phyloP scores from a whole-genome alignment of 2,797 vertebrate species.

The Chaunax sp. region DNA sequence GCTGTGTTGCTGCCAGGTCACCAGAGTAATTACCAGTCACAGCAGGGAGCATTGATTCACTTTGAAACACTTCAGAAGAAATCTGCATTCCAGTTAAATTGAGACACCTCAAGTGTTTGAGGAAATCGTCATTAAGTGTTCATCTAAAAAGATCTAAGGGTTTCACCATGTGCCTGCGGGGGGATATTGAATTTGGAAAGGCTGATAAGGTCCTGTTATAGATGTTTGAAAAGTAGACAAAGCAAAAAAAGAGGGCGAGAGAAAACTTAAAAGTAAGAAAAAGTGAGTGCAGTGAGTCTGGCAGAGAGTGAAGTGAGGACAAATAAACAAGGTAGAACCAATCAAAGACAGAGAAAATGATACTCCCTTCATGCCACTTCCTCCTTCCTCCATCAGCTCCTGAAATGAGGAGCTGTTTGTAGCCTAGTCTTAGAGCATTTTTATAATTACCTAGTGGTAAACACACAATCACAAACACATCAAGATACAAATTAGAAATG shows the following conservation, averaged over 20 bases:
- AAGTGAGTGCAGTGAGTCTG: constrained; percentile 10
- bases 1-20: constrained; percentile 47
- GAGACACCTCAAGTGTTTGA: constrained; percentile 51
- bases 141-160: constrained; percentile 50
- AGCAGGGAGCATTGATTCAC: constrained; percentile 57
- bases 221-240: constrained; percentile 30
- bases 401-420: constrained; percentile 37
- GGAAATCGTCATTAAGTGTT: constrained; percentile 61
- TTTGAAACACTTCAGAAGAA: constrained; percentile 57
- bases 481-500: constrained; percentile 22
- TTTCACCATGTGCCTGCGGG: constrained; percentile 16
- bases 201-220: constrained; percentile 28
- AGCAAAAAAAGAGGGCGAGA: neutral
- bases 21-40: constrained; percentile 63
- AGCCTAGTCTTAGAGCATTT: constrained; percentile 34
- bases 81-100: constrained; percentile 55
- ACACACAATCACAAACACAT: constrained; percentile 24
- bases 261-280: neutral
- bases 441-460: constrained; percentile 61
- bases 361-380: constrained; percentile 4
- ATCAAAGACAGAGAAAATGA: constrained; percentile 11
- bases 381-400: neutral
- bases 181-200: constrained; percentile 37
- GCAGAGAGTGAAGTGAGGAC: constrained; percentile 12
- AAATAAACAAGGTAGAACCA: constrained; percentile 16